Conservation (phyloP, 1,140 invertebrate species). For the Caenorhabditis latens region DNA sequence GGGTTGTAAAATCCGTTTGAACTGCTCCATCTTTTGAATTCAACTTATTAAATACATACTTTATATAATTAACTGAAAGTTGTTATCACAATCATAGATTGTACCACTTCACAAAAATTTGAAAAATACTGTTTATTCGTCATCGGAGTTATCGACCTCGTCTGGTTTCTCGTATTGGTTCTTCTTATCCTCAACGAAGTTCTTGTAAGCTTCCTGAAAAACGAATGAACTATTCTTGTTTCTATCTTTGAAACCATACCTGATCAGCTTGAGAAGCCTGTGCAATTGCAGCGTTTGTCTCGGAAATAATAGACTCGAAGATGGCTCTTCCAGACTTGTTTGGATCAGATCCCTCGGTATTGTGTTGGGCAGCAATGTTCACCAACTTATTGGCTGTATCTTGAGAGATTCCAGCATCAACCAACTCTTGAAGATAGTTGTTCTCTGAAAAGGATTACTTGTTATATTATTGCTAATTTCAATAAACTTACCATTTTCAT, state of each 20-base stretch:
- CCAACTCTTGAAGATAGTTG: constrained; percentile 38
- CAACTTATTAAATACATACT: not conserved
- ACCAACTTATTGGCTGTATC: constrained; percentile 6
- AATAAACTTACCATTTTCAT: constrained; percentile 1
- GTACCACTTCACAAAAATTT: not conserved
- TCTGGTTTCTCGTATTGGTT: constrained; percentile 30
- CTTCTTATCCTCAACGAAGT: constrained; percentile 11
- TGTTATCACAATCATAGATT: constrained; percentile 14
- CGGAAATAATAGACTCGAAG: not conserved
- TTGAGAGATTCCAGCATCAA: constrained; percentile 29
- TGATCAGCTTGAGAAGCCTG: constrained; percentile 8
- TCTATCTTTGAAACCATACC: not conserved
- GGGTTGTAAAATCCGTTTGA: no score
- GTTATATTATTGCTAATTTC: not conserved
- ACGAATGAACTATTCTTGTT: not conserved
- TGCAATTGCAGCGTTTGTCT: constrained; percentile 1
- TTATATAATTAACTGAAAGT: not conserved
- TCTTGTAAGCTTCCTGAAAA: constrained; percentile 36
- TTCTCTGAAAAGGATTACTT: not conserved
- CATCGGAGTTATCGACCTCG: not conserved
- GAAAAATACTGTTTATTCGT: not conserved
- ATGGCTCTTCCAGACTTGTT: constrained; percentile 23
- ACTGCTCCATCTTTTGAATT: no score
- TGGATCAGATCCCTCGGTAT: not conserved
- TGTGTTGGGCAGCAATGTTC: not conserved